phyloP scores from a whole-genome alignment of 2,888 invertebrate genomes.

The Drosophila anomalata region DNA sequence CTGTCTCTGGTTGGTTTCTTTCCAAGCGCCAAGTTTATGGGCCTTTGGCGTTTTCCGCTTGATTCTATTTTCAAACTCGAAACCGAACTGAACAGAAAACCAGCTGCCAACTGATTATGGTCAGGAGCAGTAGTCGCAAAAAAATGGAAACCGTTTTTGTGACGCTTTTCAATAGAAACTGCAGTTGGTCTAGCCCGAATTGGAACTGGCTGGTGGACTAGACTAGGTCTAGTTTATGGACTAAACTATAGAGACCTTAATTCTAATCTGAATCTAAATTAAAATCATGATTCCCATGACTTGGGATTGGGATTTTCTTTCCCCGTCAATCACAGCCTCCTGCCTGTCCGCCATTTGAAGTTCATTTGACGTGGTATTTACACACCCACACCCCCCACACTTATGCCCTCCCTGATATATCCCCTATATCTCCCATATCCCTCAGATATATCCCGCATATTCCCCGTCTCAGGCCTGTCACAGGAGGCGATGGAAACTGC shows the following conservation, averaged over 20 bases:
- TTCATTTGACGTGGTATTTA: conserved; percentile 65
- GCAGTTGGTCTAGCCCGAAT: conserved; percentile 44
- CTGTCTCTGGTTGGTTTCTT: conserved; percentile 8
- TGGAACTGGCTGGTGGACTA: background rate
- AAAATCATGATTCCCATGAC: conserved; percentile 50
- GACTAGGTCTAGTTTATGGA: background rate
- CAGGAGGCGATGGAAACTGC: conserved; percentile 12
- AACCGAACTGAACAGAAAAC: background rate
- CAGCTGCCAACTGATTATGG: conserved; percentile 51
- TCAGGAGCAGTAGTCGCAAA: conserved; percentile 38
- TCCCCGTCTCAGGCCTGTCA: conserved; percentile 54
- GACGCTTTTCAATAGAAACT: conserved; percentile 64
- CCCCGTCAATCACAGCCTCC: conserved; percentile 19
- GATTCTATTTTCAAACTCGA: conserved; percentile 68
- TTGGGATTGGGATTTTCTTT: too few relatives aligned
- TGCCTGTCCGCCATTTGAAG: conserved; percentile 46
- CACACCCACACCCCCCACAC: conserved; percentile 1
- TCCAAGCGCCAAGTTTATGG: conserved; percentile 66
- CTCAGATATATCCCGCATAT: conserved; percentile 23
- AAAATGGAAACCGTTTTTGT: conserved; percentile 53
- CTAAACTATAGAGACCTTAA: too few relatives aligned
- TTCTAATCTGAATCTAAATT: conserved; percentile 17
- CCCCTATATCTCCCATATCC: background rate
- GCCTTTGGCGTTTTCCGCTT: conserved; percentile 72
- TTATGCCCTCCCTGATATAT: conserved; percentile 3